Percentiles rank a stretch among this genome's conserved stretches.
phyloP scores from a whole-genome alignment of 2,888 invertebrate genomes.

The Anthoptus insignis region DNA sequence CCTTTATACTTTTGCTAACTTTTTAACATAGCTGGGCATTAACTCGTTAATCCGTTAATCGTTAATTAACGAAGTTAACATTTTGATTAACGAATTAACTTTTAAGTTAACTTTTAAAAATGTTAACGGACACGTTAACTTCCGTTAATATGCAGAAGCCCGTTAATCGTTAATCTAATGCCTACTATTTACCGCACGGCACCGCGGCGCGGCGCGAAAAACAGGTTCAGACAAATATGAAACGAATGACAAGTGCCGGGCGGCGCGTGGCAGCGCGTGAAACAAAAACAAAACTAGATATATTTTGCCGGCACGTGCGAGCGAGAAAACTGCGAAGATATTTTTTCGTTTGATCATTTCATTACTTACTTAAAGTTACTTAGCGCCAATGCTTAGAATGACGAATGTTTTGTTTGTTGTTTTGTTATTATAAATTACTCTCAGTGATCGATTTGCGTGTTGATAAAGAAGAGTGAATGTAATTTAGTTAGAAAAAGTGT shows the following conservation, averaged over 20 bases:
- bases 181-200: constrained; percentile 27
- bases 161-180: constrained; percentile 35
- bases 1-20: no score
- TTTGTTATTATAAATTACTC: no score
- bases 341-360: no score
- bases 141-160: not conserved
- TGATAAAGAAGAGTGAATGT: no score
- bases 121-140: constrained; percentile 15
- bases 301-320: no score
- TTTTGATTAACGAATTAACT: constrained; percentile 40
- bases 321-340: no score
- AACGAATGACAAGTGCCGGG: constrained; percentile 4
- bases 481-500: no score
- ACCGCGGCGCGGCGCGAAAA: constrained; percentile 1
- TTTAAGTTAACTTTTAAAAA: constrained; percentile 27
- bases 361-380: no score
- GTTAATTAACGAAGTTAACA: constrained; percentile 44
- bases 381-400: no score
- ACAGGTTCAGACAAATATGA: not conserved
- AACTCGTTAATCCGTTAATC: constrained; percentile 29
- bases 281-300: constrained; percentile 17
- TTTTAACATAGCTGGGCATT: constrained; percentile 1
- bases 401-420: no score
- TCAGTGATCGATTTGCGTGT: no score
- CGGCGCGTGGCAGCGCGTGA: constrained; percentile 1